Conservation (phyloP, 2,797 vertebrate species). For the Vireo griseus region DNA sequence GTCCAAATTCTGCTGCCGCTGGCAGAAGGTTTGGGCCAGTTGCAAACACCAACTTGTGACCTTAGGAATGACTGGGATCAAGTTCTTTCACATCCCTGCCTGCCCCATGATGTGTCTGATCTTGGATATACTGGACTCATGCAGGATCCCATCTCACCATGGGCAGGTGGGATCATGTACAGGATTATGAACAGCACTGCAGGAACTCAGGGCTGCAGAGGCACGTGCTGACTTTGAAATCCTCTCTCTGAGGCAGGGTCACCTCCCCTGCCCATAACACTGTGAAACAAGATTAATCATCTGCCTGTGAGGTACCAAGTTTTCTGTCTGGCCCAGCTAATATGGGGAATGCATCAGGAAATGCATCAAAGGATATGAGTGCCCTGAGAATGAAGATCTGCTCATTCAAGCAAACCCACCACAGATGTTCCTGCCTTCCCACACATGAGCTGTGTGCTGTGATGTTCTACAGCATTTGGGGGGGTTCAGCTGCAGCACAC, state of each 20-base stretch:
- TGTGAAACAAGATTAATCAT: neutral
- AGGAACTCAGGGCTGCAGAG: neutral
- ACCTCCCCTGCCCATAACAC: neutral
- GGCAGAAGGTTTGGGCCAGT: neutral
- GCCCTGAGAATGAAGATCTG: neutral
- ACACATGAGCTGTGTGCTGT: rapidly evolving
- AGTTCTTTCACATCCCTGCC: neutral
- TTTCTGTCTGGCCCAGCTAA: neutral
- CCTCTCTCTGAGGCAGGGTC: neutral
- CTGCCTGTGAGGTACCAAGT: neutral
- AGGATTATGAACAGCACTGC: neutral
- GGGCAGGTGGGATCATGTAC: rapidly evolving
- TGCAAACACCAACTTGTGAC: neutral
- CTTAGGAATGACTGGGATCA: rapidly evolving
- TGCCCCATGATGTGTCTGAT: neutral
- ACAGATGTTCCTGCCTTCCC: neutral
- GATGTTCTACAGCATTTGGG: neutral
- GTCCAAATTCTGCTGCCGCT: rapidly evolving
- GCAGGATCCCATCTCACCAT: neutral
- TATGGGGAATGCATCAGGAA: neutral
- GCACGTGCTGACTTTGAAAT: neutral
- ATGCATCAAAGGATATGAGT: neutral
- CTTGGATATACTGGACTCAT: neutral
- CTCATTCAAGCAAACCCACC: neutral
- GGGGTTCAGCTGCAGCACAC: neutral